phyloP scores from a whole-genome alignment of 35 echinoderm and acorn worm genomes.

The Heliocidaris tuberculata region DNA sequence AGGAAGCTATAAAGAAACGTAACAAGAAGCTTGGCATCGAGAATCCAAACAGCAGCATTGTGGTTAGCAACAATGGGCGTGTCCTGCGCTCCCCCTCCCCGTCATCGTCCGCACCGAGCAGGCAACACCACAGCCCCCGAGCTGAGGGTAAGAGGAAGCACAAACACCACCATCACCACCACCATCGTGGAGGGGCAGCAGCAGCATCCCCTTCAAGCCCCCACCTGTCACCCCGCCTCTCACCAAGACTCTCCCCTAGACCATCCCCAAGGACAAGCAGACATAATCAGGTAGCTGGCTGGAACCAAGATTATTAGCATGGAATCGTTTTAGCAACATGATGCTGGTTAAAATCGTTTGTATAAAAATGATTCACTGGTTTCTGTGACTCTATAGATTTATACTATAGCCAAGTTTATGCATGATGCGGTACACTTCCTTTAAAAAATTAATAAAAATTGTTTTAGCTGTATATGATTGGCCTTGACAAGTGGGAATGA shows the following conservation, averaged over 20 bases:
- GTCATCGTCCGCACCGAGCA: neutral
- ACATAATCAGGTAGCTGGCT: neutral
- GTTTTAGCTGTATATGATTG: too few species aligned
- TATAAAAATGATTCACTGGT: too few species aligned
- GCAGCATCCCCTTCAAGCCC: neutral
- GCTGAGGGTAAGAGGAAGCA: neutral
- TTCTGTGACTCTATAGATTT: too few species aligned
- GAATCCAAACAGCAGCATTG: neutral
- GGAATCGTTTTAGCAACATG: neutral
- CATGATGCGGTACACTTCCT: too few species aligned
- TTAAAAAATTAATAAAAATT: too few species aligned
- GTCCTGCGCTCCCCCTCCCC: neutral
- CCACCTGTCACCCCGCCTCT: neutral
- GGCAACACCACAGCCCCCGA: neutral
- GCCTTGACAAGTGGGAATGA: too few species aligned
- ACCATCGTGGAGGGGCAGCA: neutral
- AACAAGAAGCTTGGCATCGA: slow-evolving; percentile 13
- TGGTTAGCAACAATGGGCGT: slow-evolving; percentile 10
- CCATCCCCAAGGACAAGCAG: neutral
- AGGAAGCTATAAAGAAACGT: slow-evolving; percentile 56
- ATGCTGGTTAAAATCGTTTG: neutral
- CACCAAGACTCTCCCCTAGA: neutral
- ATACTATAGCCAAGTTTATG: too few species aligned
- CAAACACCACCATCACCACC: neutral
- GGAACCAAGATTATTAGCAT: neutral